Conservation (phyloP, 2,888 invertebrate genomes). For the Meiosimyza platycephala region DNA sequence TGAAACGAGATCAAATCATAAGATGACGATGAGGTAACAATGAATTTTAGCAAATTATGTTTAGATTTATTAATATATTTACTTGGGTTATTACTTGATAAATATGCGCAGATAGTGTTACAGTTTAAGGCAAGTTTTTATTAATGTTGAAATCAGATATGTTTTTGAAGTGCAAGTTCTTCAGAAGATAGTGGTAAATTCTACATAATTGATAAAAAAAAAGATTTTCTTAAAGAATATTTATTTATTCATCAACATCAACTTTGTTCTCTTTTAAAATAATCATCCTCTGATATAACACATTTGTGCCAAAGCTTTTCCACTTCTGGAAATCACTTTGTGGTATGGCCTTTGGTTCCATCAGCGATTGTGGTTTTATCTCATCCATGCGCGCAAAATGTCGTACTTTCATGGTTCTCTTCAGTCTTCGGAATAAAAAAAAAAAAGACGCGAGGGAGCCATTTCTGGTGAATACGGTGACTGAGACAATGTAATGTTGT, state of each 20-base stretch:
- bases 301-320: too few relatives aligned
- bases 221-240: too few relatives aligned
- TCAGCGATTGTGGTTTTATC: background rate
- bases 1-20: background rate
- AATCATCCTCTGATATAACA: too few relatives aligned
- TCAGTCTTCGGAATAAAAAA: background rate
- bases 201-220: too few relatives aligned
- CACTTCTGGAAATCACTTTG: background rate
- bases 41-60: constrained; percentile 34
- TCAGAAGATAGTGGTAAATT: too few relatives aligned
- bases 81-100: constrained; percentile 42
- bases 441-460: too few relatives aligned
- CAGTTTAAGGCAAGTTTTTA: too few relatives aligned
- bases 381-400: background rate
- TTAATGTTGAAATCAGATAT: too few relatives aligned
- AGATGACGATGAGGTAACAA: background rate
- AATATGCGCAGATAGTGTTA: too few relatives aligned
- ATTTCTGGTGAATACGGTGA: too few relatives aligned
- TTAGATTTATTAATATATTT: constrained; percentile 45
- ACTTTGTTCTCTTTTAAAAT: background rate
- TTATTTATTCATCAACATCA: too few relatives aligned
- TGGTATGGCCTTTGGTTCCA: background rate
- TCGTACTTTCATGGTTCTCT: background rate
- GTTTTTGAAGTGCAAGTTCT: too few relatives aligned
- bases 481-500: background rate